These are phyloP conservation scores for Campylorhamphus procurvoides DNA, from an alignment of 2,113 vertebrate species.

Conservation along the genomic window DNA sequence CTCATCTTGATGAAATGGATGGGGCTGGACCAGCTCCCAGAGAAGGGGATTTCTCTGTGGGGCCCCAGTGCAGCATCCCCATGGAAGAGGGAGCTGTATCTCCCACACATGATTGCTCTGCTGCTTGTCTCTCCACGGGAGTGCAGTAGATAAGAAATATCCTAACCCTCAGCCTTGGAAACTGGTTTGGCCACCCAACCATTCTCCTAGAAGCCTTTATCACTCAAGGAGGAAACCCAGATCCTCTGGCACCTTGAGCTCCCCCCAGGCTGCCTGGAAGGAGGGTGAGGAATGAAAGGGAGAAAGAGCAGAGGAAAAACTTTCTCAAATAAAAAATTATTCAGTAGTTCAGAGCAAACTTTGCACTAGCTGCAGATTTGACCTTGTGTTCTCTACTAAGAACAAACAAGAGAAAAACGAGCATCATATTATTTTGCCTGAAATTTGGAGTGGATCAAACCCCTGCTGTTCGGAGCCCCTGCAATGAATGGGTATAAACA, in stretches of 20 bases:
- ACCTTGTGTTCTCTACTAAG: slow-evolving; percentile 44
- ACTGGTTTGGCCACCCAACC: neutral
- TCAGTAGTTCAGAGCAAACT: slow-evolving; percentile 6
- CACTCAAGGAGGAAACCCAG: neutral
- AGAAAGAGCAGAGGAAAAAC: neutral
- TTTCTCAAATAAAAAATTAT: neutral
- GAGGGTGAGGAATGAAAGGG: neutral
- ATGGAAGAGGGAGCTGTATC: neutral
- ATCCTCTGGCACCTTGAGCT: neutral
- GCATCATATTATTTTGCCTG: neutral
- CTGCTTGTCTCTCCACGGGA: neutral
- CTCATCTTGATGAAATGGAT: neutral
- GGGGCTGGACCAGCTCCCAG: neutral
- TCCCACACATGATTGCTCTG: neutral
- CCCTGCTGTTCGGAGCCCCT: slow-evolving; percentile 15
- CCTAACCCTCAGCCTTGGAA: neutral
- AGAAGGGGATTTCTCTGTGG: neutral
- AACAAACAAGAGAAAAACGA: neutral
- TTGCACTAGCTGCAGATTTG: neutral
- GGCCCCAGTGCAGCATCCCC: neutral
- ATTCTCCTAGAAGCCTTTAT: neutral
- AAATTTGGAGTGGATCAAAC: slow-evolving; percentile 42
- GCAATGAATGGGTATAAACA: slow-evolving; percentile 24
- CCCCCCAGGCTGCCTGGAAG: neutral
- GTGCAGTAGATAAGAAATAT: neutral